Percentiles rank a stretch among this genome's conserved stretches.
These are phyloP conservation scores for Callionymus lyra DNA, from an alignment of 2,113 vertebrate genomes.

Conservation along the genomic window DNA sequence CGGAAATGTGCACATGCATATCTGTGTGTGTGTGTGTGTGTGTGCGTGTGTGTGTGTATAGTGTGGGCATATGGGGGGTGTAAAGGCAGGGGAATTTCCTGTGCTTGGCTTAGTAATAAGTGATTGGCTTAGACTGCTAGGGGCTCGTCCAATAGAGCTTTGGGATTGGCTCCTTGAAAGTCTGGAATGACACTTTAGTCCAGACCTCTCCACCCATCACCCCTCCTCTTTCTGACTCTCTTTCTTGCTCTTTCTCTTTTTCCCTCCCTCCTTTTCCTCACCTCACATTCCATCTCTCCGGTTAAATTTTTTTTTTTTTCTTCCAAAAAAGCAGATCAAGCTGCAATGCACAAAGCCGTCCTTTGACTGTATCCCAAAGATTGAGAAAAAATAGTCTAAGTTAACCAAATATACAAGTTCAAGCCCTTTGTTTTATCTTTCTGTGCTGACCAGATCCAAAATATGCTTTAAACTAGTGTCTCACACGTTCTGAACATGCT, in stretches of 20 bases:
- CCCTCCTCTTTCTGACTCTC: not conserved
- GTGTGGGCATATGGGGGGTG: slow-evolving; percentile 14
- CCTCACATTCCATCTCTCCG: slow-evolving; percentile 59
- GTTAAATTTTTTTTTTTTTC: slow-evolving; percentile 34
- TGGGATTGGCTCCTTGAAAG: slow-evolving; percentile 38
- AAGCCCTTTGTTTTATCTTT: too few relatives aligned
- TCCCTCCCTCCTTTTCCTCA: slow-evolving; percentile 30
- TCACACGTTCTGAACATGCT: slow-evolving; percentile 14
- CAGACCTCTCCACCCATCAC: slow-evolving; percentile 23
- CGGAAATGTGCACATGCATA: slow-evolving; percentile 19
- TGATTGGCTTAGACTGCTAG: slow-evolving; percentile 51
- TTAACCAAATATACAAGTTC: too few relatives aligned
- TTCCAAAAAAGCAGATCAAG: slow-evolving; percentile 50
- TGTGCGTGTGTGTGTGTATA: slow-evolving; percentile 1
- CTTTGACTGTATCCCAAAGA: slow-evolving; percentile 62
- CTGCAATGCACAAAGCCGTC: slow-evolving; percentile 58
- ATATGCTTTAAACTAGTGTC: slow-evolving; percentile 21
- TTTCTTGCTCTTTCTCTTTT: slow-evolving; percentile 6
- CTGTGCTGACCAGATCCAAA: slow-evolving; percentile 25
- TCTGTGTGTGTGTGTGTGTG: slow-evolving; percentile 12
- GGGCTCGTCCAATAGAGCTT: slow-evolving; percentile 52
- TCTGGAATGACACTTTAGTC: slow-evolving; percentile 59
- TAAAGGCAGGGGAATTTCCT: slow-evolving; percentile 57
- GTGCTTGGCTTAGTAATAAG: slow-evolving; percentile 32
- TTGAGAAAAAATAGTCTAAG: not conserved